A percentile compares a stretch with the other conserved stretches of the same genome.
These are phyloP conservation scores for Carassius carassius DNA, from an alignment of 2,113 vertebrate species.

Conservation along the genomic window DNA sequence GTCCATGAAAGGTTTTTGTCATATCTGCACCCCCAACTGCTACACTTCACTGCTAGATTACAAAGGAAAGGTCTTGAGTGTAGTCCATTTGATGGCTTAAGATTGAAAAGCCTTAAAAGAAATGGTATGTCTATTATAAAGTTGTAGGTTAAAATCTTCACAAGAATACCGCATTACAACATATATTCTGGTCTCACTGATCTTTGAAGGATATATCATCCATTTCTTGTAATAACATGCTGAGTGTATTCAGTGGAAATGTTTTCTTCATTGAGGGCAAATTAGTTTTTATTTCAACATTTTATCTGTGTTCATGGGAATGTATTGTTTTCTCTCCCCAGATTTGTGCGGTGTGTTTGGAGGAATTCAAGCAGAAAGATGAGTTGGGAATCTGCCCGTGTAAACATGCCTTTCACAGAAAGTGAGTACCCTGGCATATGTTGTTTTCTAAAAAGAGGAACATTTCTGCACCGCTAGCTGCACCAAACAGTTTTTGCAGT, in stretches of 20 bases:
- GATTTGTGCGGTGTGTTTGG: constrained; percentile 98
- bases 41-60: not conserved
- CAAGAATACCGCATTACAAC: not conserved
- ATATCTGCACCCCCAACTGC: not conserved
- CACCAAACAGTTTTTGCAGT: not conserved
- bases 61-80: not conserved
- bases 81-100: not conserved
- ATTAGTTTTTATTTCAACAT: not conserved
- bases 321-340: constrained; percentile 61
- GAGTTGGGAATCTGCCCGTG: constrained; percentile 98
- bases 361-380: constrained; percentile 98
- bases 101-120: not conserved
- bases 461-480: not conserved
- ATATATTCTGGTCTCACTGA: not conserved
- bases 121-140: not conserved
- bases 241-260: not conserved
- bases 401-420: constrained; percentile 99
- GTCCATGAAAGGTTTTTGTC: not conserved
- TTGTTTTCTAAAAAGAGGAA: constrained; percentile 1
- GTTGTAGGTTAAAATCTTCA: not conserved
- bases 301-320: not conserved
- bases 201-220: not conserved
- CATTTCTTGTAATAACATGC: not conserved
- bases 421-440: constrained; percentile 79
- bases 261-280: not conserved